These are phyloP conservation scores for Enteromius treurensis DNA, from an alignment of 2,797 vertebrate species.

Conservation along the genomic window DNA sequence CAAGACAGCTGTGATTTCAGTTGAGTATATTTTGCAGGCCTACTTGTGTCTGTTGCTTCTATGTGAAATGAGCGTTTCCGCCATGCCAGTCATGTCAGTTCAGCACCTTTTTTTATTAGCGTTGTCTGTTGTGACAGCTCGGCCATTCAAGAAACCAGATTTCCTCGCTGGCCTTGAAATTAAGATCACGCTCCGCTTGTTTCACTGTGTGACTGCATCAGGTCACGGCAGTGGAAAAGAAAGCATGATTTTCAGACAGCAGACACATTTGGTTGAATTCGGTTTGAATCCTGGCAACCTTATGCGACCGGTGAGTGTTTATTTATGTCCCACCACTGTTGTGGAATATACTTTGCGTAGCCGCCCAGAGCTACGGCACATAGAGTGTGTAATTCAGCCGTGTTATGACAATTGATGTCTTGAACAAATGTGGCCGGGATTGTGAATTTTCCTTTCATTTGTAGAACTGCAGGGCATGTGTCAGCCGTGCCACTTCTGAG, in stretches of 20 bases:
- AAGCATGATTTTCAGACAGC: neutral
- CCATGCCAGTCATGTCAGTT: neutral
- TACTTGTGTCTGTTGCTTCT: neutral
- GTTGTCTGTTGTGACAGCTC: neutral
- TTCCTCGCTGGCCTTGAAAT: slow-evolving; percentile 22
- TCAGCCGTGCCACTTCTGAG: slow-evolving; percentile 44
- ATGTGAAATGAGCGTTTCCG: neutral
- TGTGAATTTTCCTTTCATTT: slow-evolving; percentile 49
- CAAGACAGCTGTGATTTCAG: neutral
- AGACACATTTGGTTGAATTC: slow-evolving; percentile 27
- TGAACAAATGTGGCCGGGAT: slow-evolving; percentile 52
- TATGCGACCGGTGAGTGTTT: slow-evolving; percentile 38
- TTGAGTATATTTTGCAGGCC: neutral
- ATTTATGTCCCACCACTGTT: slow-evolving; percentile 47
- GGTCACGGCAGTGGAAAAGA: neutral
- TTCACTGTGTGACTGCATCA: neutral
- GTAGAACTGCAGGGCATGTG: slow-evolving; percentile 48
- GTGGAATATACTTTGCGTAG: slow-evolving; percentile 48
- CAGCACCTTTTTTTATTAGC: slow-evolving; percentile 2
- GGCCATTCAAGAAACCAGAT: slow-evolving; percentile 8
- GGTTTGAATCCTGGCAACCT: neutral
- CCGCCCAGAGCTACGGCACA: slow-evolving; percentile 29
- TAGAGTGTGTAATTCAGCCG: slow-evolving; percentile 50
- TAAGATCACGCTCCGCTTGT: neutral
- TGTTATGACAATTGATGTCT: slow-evolving; percentile 48